phyloP scores from a whole-genome alignment of 2,888 invertebrate genomes.

The Cryptus armator region DNA sequence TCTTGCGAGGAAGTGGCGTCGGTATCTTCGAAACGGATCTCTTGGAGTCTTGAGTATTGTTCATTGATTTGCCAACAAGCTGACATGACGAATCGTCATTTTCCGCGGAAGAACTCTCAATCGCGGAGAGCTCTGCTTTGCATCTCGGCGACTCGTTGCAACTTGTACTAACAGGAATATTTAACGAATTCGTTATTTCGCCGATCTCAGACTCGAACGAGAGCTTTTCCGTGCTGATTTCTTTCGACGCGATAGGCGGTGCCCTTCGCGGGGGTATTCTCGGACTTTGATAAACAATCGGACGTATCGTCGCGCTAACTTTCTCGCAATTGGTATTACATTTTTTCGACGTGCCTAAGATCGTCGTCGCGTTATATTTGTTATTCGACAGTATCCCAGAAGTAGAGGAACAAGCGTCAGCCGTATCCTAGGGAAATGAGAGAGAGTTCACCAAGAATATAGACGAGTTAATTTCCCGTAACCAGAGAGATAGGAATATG shows the following conservation, averaged over 20 bases:
- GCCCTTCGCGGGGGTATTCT: slow-evolving; percentile 79
- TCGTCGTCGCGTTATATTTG: slow-evolving; percentile 77
- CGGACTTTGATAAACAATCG: slow-evolving; percentile 82
- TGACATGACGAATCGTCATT: not conserved
- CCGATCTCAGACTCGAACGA: not conserved
- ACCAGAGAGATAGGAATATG: slow-evolving; percentile 69
- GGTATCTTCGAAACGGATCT: slow-evolving; percentile 82
- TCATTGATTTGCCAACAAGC: not conserved
- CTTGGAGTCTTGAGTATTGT: slow-evolving; percentile 41
- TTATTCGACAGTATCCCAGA: slow-evolving; percentile 82
- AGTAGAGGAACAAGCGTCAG: slow-evolving; percentile 78
- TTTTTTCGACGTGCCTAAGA: slow-evolving; percentile 75
- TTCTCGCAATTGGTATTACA: slow-evolving; percentile 60
- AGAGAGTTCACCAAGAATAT: slow-evolving; percentile 75
- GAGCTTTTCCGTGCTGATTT: not conserved
- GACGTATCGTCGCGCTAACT: slow-evolving; percentile 69
- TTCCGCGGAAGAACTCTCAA: not conserved
- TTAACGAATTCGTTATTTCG: not conserved
- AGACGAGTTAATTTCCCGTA: slow-evolving; percentile 70
- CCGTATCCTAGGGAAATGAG: slow-evolving; percentile 83
- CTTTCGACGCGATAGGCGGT: slow-evolving; percentile 73
- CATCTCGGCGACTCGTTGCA: slow-evolving; percentile 4
- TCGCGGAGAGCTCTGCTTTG: not conserved
- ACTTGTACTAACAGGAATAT: not conserved
- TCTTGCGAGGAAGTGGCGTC: slow-evolving; percentile 81